These are phyloP conservation scores for Hyperoplus lanceolatus DNA, from an alignment of 2,797 vertebrate species.

Conservation along the genomic window DNA sequence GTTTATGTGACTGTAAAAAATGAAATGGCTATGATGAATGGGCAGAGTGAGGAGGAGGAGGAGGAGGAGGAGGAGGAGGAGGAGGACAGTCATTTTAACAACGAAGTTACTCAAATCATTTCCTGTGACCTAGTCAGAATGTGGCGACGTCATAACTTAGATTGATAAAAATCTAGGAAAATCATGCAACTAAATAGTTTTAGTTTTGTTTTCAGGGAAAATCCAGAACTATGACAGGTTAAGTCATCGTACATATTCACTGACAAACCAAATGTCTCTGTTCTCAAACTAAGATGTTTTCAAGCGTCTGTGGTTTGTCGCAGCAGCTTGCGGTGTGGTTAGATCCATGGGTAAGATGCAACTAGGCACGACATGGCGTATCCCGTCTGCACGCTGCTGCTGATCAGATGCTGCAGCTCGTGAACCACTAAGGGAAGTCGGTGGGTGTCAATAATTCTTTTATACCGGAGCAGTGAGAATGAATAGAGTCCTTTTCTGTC, in stretches of 20 bases:
- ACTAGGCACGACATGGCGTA: background rate
- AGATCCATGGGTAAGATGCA: background rate
- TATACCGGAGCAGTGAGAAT: slow-evolving; percentile 15
- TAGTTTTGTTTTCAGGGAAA: slow-evolving; percentile 28
- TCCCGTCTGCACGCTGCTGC: background rate
- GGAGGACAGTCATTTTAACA: slow-evolving; percentile 13
- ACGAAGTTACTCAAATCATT: slow-evolving; percentile 28
- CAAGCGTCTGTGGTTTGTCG: slow-evolving; percentile 26
- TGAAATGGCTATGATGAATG: slow-evolving; percentile 19
- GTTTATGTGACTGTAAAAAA: slow-evolving; percentile 48
- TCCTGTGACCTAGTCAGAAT: slow-evolving; percentile 42
- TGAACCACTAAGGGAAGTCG: slow-evolving; percentile 53
- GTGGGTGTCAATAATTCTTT: slow-evolving; percentile 58
- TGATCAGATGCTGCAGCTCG: slow-evolving; percentile 3
- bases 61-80: slow-evolving; percentile 6
- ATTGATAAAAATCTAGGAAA: background rate
- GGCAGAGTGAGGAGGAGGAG: slow-evolving; percentile 1
- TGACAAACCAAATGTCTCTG: slow-evolving; percentile 17
- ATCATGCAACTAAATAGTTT: background rate
- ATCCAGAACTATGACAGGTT: background rate
- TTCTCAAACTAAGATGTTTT: background rate
- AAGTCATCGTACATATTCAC: background rate
- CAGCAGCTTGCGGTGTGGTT: slow-evolving; percentile 40
- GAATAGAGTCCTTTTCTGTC: slow-evolving; percentile 26
- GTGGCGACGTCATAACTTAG: too few species aligned